Evolutionary conservation across 2,113 vertebrate genomes (phyloP).

Genomic region (Corythoichthys intestinalis): DNA sequence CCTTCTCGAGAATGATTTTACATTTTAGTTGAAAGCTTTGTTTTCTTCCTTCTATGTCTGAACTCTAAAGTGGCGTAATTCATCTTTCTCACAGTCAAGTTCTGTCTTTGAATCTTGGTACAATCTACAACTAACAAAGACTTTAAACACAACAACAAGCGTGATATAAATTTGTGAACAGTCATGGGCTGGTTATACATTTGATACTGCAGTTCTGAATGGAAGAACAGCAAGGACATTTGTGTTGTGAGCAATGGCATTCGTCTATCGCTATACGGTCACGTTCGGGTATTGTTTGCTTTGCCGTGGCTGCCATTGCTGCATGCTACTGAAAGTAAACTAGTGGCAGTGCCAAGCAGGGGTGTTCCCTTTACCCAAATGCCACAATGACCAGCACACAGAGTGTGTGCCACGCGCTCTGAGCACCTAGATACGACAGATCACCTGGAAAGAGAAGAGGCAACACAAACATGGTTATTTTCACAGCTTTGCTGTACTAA

Average conservation of each 20-base stretch:
- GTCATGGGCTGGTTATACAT: neutral
- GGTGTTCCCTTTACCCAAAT: constrained; percentile 59
- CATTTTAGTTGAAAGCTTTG: neutral
- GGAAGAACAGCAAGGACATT: constrained; percentile 30
- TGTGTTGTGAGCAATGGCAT: constrained; percentile 24
- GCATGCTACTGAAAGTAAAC: constrained; percentile 43
- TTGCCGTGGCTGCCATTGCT: constrained; percentile 44
- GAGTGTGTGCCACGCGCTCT: constrained; percentile 49
- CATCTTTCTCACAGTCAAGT: too few species aligned
- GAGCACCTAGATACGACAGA: constrained; percentile 71
- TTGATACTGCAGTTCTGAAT: constrained; percentile 8
- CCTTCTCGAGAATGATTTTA: too few species aligned
- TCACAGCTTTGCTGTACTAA: constrained; percentile 77
- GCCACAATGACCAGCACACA: constrained; percentile 55
- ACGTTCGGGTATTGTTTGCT: constrained; percentile 46
- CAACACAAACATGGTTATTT: constrained; percentile 77
- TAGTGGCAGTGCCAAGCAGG: constrained; percentile 53
- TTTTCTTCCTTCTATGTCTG: neutral
- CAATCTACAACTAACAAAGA: neutral
- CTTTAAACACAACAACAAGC: neutral
- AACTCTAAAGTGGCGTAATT: too few species aligned
- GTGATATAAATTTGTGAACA: neutral
- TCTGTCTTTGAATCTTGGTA: too few species aligned
- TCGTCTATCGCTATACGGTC: constrained; percentile 18
- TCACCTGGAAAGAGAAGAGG: constrained; percentile 71